phyloP scores from a whole-genome alignment of 1,140 invertebrate genomes.

The Drosophila nannoptera region DNA sequence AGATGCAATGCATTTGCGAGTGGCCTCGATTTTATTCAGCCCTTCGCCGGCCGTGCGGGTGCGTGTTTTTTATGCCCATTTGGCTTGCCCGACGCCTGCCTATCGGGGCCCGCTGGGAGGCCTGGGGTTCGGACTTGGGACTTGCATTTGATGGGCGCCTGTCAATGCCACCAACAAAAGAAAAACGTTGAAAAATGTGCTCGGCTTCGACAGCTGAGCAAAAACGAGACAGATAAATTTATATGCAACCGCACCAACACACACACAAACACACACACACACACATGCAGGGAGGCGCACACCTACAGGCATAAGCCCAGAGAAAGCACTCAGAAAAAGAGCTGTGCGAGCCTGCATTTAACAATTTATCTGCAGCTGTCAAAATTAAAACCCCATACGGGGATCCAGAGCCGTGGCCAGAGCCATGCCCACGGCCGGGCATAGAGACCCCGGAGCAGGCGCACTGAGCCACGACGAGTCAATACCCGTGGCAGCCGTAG shows the following conservation, averaged over 20 bases:
- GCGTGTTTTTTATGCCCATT: slow-evolving; percentile 17
- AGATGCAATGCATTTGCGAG: slow-evolving; percentile 73
- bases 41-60: not conserved
- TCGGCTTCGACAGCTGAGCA: slow-evolving; percentile 56
- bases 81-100: slow-evolving; percentile 44
- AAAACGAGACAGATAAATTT: slow-evolving; percentile 69
- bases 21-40: slow-evolving; percentile 41
- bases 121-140: slow-evolving; percentile 17
- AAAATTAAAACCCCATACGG: slow-evolving; percentile 78
- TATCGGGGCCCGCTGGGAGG: slow-evolving; percentile 27
- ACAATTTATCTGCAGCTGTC: slow-evolving; percentile 78
- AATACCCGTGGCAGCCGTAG: slow-evolving; percentile 70
- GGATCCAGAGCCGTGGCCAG: slow-evolving; percentile 48
- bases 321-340: slow-evolving; percentile 69
- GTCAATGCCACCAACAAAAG: slow-evolving; percentile 74
- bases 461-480: slow-evolving; percentile 72
- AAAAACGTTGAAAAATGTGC: slow-evolving; percentile 70
- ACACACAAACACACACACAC: slow-evolving; percentile 11
- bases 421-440: slow-evolving; percentile 8
- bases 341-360: slow-evolving; percentile 74
- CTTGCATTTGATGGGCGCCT: slow-evolving; percentile 70
- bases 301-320: slow-evolving; percentile 70
- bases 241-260: slow-evolving; percentile 59
- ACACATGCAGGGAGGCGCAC: slow-evolving; percentile 21
- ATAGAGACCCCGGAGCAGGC: slow-evolving; percentile 15